Base-by-base conservation (phyloP, 1,140 invertebrate species). In the Hirudo medicinalis region DNA sequence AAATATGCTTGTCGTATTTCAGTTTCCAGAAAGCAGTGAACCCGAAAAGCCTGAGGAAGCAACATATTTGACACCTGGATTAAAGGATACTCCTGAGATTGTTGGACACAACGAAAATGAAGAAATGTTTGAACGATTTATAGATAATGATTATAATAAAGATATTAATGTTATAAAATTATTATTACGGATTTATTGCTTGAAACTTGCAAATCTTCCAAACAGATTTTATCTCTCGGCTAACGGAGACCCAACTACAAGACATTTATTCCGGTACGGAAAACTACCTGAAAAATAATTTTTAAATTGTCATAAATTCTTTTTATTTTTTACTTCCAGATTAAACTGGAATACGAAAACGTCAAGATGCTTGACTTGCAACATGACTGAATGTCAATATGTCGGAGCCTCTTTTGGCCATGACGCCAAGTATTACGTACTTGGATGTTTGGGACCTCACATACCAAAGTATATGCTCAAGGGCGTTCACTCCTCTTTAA, bases 401-500 rank as follows among this genome's bases (percentile, higher is more conserved):
- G 86, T 87, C 11, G 49, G 77, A 73, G 88, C 85, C 0, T 84
- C 87, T 74, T 92, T 94, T 81, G 90, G 89, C 70, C 84, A 86
- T 0, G 69, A 83, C 84, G 66, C 85, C 85, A 22, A 85, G 0
- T 91, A 88, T 80, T 91, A 91, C 74, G 84, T 87, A 4, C 81
- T 92, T 54, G 89, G 91, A 78, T 95, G 92, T 78, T 82, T 91
- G 25, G 92, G 92, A 0, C 91, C 91, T 0, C 87, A 88, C 0
- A 86, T 94, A 54, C 92, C 92, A 0, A 88, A 85, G 19, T 88
- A 88, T 63, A 84, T 84, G 22, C 83, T 94, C 2, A 73, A 74
- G 27, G 74, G 75, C 55, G 76, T 76, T 15, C 70, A 72, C n/a
- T 60, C 69, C 20, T 29, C 63, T 17, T 15, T 54, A 29, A n/a